Evolutionary conservation across 2,113 vertebrate species (phyloP).

Genomic region (Myotis yumanensis): DNA sequence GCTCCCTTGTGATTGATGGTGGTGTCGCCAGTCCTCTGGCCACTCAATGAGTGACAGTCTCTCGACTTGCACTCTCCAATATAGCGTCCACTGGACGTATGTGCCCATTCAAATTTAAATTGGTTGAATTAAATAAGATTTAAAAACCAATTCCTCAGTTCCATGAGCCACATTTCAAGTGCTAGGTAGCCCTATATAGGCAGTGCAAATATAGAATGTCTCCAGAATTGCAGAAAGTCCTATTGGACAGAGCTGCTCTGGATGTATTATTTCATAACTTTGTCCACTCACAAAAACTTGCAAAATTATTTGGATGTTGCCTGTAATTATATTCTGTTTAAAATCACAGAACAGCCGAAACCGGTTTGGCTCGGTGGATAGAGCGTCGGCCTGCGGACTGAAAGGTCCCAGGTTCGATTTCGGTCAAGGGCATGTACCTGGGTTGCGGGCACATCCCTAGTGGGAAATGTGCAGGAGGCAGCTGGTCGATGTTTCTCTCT

Average conservation of each 20-base stretch:
- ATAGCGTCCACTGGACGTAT: background rate
- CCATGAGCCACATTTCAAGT: background rate
- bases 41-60: background rate
- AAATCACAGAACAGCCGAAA: conserved; percentile 91
- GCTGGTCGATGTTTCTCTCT: too few species aligned
- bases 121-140: background rate
- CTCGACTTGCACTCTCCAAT: background rate
- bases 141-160: background rate
- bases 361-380: too few species aligned
- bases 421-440: too few species aligned
- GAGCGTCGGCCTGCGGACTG: too few species aligned
- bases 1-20: too few species aligned
- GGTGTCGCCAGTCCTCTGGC: background rate
- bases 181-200: background rate
- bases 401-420: too few species aligned
- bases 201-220: background rate
- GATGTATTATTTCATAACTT: background rate
- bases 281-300: background rate
- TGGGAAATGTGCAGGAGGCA: too few species aligned
- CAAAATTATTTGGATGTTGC: conserved; percentile 69
- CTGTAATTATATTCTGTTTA: conserved; percentile 89
- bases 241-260: background rate
- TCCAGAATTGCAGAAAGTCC: background rate
- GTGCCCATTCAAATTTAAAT: background rate
- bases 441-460: too few species aligned